Percentiles rank a stretch among this genome's conserved stretches.
These are phyloP conservation scores for Entelurus aequoreus DNA, from an alignment of 2,113 vertebrate species.

Conservation along the genomic window DNA sequence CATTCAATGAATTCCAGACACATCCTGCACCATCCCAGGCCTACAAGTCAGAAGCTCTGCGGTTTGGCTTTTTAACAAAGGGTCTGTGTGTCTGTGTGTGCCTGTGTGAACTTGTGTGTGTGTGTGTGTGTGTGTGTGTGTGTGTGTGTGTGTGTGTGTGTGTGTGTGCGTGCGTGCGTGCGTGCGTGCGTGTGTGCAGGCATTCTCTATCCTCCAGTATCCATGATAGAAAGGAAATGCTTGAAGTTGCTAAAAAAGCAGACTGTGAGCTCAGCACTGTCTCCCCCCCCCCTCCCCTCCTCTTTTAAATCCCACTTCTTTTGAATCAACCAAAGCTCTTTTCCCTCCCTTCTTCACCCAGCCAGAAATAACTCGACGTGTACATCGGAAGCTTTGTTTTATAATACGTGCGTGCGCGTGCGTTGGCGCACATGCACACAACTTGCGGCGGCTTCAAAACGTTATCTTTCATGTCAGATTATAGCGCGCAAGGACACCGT, in stretches of 20 bases:
- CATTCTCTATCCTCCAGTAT: slow-evolving; percentile 34
- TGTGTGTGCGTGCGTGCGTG: slow-evolving; percentile 15
- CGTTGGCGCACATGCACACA: slow-evolving; percentile 7
- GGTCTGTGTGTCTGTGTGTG: slow-evolving; percentile 4
- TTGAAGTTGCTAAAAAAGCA: slow-evolving; percentile 60
- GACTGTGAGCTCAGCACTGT: slow-evolving; percentile 54
- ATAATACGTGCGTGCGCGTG: slow-evolving; percentile 16
- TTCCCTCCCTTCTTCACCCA: slow-evolving; percentile 41
- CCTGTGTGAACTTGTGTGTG: slow-evolving; percentile 4
- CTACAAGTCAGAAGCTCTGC: slow-evolving; percentile 41
- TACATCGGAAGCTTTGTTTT: slow-evolving; percentile 46
- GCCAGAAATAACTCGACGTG: slow-evolving; percentile 57
- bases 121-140: slow-evolving; percentile 13
- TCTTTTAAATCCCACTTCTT: slow-evolving; percentile 49
- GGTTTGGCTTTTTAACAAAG: slow-evolving; percentile 42
- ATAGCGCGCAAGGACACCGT: slow-evolving; percentile 31
- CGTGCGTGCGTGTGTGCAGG: slow-evolving; percentile 12
- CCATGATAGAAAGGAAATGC: slow-evolving; percentile 42
- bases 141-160: slow-evolving; percentile 6
- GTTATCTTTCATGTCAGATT: slow-evolving; percentile 35
- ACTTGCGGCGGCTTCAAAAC: slow-evolving; percentile 21
- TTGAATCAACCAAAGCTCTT: slow-evolving; percentile 46
- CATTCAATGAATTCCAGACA: slow-evolving; percentile 48
- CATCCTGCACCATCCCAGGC: slow-evolving; percentile 32
- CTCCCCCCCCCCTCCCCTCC: slow-evolving; percentile 12